Evolutionary conservation across 2,797 vertebrate genomes (phyloP), one percentile per base, ranked within the genome.

Genomic region (Characodon lateralis): DNA sequence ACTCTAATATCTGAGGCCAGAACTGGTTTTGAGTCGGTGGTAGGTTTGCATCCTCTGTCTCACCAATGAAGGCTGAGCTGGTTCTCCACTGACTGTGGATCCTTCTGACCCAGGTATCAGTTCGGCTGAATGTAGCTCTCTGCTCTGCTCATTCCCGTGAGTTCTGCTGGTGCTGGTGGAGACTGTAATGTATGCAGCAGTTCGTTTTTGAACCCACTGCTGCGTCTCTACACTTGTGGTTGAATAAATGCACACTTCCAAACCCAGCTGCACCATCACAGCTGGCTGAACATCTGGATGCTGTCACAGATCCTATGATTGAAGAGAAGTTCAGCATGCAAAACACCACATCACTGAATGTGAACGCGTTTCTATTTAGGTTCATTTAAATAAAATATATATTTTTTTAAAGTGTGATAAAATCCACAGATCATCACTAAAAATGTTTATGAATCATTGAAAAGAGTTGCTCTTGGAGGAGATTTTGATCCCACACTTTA

Each of bases 261-360:
- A 22, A 68, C 50, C 24, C 72, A 51, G 28, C 46, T 39, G 63
- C 58, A 74, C 26, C 71, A 7, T 58, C 55, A 46, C 74, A 53
- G 48, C 63, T 35, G 50, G 35, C 35, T 55, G n/a, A 43, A 41
- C 65, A 58, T 8, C 39, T 13, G 65, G 39, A 26, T 53, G 6
- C 55, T 43, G 39, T 61, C n/a, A n/a, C 53, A 59, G 24, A 59
- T 48, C n/a, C 18, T 5, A 22, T 43, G 55, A 73, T 56, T 58
- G 58, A 28, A 56, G 65, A 46, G 56, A 43, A 55, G 28, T 16
- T 16, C 56, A 43, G 72, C 78, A 35, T 74, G 65, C 55, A 46
- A 78, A 85, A 20, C 12, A 1, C 12, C 66, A 66, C 31, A 71
- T 22, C 48, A 48, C 26, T 18, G 6, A 71, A 50, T 31, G 0